phyloP scores from a whole-genome alignment of 2,113 vertebrate species.

The Atlantisia rogersi region DNA sequence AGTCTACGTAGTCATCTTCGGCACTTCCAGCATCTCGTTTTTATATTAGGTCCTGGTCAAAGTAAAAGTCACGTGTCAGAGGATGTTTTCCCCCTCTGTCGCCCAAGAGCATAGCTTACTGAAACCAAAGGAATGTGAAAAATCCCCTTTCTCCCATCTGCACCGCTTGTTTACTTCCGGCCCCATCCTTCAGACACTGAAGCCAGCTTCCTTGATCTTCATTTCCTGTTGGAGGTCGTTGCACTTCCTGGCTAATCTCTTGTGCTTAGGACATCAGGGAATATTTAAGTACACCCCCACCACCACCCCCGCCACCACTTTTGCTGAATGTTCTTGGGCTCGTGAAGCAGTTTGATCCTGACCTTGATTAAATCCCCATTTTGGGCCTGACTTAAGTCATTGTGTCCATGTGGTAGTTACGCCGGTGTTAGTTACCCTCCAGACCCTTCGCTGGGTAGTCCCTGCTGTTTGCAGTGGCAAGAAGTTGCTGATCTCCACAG shows the following conservation, averaged over 20 bases:
- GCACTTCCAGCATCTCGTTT: not conserved
- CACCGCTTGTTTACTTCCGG: conserved; percentile 34
- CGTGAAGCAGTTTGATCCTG: not conserved
- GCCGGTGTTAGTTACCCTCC: not conserved
- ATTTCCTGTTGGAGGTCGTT: not conserved
- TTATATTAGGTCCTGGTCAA: not conserved
- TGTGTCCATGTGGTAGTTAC: not conserved
- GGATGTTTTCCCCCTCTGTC: not conserved
- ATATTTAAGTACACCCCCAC: not conserved
- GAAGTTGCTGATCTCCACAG: conserved; percentile 2
- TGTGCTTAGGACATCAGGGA: conserved; percentile 29
- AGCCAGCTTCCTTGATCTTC: conserved; percentile 12
- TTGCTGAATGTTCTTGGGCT: not conserved
- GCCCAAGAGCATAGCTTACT: not conserved
- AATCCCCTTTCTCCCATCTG: not conserved
- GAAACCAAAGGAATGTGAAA: conserved; percentile 62
- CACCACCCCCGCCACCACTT: rapidly evolving
- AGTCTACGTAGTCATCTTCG: not conserved
- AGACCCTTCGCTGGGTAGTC: not conserved
- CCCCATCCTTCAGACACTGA: not conserved
- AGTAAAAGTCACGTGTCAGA: conserved; percentile 5
- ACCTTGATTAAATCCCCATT: not conserved
- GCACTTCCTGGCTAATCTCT: conserved; percentile 10
- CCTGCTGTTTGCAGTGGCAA: not conserved
- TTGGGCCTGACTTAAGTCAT: not conserved